Evolutionary conservation across 2,888 invertebrate species (phyloP).

Genomic region (Drosophila multiciliata): DNA sequence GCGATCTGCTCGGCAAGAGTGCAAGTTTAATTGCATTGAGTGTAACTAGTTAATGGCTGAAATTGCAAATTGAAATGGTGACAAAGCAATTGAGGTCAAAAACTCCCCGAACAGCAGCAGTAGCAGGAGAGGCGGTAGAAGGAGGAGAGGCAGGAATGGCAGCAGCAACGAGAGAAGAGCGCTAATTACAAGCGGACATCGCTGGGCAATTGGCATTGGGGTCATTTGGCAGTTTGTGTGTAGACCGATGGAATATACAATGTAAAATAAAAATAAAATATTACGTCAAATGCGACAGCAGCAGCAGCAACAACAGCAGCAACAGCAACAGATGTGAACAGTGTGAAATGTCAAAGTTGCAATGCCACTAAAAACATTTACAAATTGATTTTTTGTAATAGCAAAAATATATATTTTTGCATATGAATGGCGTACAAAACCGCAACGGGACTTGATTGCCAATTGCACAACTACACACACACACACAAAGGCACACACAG

Average conservation of each 20-base stretch:
- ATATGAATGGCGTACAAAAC: constrained; percentile 62
- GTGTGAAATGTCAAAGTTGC: constrained; percentile 75
- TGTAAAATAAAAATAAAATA: constrained; percentile 31
- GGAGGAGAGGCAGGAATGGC: background rate
- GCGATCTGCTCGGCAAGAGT: constrained; percentile 46
- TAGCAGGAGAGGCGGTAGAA: constrained; percentile 4
- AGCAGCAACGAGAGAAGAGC: constrained; percentile 33
- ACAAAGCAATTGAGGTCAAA: constrained; percentile 81
- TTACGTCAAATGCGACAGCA: constrained; percentile 32
- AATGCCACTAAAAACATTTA: constrained; percentile 70
- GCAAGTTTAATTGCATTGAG: constrained; percentile 79
- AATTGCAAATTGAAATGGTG: constrained; percentile 81
- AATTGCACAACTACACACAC: constrained; percentile 18
- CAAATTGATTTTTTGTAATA: constrained; percentile 73
- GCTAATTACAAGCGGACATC: constrained; percentile 68
- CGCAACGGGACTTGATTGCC: constrained; percentile 67
- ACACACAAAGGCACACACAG: background rate
- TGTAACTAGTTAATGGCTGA: constrained; percentile 79
- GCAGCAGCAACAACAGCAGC: constrained; percentile 12
- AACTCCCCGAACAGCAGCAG: constrained; percentile 62
- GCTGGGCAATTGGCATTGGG: constrained; percentile 60
- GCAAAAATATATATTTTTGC: constrained; percentile 44
- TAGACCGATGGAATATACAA: constrained; percentile 44
- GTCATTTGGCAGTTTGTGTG: constrained; percentile 67
- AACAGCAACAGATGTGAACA: constrained; percentile 39